Conservation (phyloP, 2,888 invertebrate genomes). For the Cetonia aurata region DNA sequence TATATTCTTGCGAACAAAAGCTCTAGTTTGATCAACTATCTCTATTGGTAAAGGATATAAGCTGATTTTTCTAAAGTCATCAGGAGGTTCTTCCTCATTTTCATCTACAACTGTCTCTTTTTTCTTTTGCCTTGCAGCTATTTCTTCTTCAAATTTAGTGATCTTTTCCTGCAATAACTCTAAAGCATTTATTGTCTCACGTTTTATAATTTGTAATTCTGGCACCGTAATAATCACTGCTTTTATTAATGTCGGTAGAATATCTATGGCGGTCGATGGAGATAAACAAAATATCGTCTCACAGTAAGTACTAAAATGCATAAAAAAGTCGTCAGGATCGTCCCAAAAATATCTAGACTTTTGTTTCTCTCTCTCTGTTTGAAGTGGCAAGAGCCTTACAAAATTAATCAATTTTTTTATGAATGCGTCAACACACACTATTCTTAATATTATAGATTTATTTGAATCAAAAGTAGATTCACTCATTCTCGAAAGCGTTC, state of each 20-base stretch:
- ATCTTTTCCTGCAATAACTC: slow-evolving; percentile 62
- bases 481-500: slow-evolving; percentile 66
- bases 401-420: slow-evolving; percentile 51
- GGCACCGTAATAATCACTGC: slow-evolving; percentile 52
- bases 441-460: slow-evolving; percentile 51
- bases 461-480: slow-evolving; percentile 52
- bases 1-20: slow-evolving; percentile 72
- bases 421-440: slow-evolving; percentile 50
- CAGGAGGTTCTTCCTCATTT: slow-evolving; percentile 43
- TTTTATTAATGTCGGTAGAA: slow-evolving; percentile 56
- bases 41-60: slow-evolving; percentile 70
- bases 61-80: slow-evolving; percentile 69
- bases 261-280: slow-evolving; percentile 58
- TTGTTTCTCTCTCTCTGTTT: slow-evolving; percentile 45
- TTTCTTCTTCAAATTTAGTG: slow-evolving; percentile 63
- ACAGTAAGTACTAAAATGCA: slow-evolving; percentile 52
- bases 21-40: slow-evolving; percentile 56
- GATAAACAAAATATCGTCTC: slow-evolving; percentile 63
- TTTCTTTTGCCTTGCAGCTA: slow-evolving; percentile 6
- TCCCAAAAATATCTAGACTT: slow-evolving; percentile 52
- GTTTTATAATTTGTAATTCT: slow-evolving; percentile 51
- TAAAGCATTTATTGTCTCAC: slow-evolving; percentile 64
- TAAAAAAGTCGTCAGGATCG: slow-evolving; percentile 54
- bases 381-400: slow-evolving; percentile 50
- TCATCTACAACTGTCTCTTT: background rate